Evolutionary conservation across 23 tunicate genomes (phyloP).

Genomic region (Corella eumyota): DNA sequence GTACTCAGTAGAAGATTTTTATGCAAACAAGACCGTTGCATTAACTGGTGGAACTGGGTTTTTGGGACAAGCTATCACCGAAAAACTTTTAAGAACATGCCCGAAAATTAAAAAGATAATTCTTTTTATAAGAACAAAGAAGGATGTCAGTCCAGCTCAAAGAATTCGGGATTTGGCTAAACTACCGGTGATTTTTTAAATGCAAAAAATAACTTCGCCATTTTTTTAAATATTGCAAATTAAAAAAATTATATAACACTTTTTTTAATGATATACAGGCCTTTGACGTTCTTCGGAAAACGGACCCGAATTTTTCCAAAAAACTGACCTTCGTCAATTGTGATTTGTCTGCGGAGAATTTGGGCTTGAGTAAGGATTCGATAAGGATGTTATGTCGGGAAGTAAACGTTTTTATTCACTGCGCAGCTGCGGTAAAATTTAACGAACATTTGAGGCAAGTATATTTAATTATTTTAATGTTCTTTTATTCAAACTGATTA

Average conservation of each 20-base stretch:
- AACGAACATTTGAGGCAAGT: slow-evolving; percentile 72
- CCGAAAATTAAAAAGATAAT: slow-evolving; percentile 35
- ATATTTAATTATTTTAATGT: too few species aligned
- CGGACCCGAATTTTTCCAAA: slow-evolving; percentile 21
- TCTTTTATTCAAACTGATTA: too few species aligned
- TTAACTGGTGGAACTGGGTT: slow-evolving; percentile 75
- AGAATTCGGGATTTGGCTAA: too few species aligned
- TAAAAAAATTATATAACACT: too few species aligned
- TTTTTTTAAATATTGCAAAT: too few species aligned
- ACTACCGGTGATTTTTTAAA: too few species aligned
- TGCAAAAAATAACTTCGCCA: too few species aligned
- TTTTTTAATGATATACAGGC: too few species aligned
- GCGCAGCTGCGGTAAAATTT: slow-evolving; percentile 66
- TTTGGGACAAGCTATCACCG: slow-evolving; percentile 45
- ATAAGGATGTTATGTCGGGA: slow-evolving; percentile 21
- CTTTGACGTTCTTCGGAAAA: slow-evolving; percentile 24
- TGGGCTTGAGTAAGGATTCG: slow-evolving; percentile 46
- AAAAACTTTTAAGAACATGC: slow-evolving; percentile 45
- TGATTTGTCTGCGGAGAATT: slow-evolving; percentile 46
- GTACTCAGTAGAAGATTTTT: slow-evolving; percentile 33
- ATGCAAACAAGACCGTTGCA: slow-evolving; percentile 37
- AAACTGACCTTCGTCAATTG: slow-evolving; percentile 36
- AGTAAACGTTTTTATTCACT: slow-evolving; percentile 70
- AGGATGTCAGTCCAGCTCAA: slow-evolving; percentile 20
- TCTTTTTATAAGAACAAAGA: slow-evolving; percentile 34